phyloP scores from a whole-genome alignment of 1,140 invertebrate genomes.

The Adoxophyes honmai region DNA sequence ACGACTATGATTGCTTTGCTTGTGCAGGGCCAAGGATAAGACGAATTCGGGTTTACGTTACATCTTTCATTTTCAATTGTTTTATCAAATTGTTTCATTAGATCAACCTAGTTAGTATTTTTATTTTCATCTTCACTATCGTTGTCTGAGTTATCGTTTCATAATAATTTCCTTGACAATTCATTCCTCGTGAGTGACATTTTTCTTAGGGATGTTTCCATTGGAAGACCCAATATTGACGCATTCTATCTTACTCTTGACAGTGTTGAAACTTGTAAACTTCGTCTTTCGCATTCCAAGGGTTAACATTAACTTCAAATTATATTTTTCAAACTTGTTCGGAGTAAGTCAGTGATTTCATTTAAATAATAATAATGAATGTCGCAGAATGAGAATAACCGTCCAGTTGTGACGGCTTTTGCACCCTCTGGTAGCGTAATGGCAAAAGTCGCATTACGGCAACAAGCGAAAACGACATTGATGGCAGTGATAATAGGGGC shows the following conservation, averaged over 20 bases:
- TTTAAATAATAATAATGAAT: constrained; percentile 42
- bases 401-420: constrained; percentile 73
- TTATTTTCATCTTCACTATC: neutral
- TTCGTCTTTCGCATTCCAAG: constrained; percentile 9
- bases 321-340: constrained; percentile 31
- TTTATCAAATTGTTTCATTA: constrained; percentile 1
- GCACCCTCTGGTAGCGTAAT: constrained; percentile 61
- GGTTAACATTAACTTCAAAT: constrained; percentile 28
- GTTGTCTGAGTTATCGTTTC: neutral
- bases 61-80: constrained; percentile 6
- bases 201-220: constrained; percentile 16
- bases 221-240: constrained; percentile 25
- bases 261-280: constrained; percentile 15
- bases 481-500: constrained; percentile 31
- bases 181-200: neutral
- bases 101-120: neutral
- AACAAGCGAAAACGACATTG: constrained; percentile 39
- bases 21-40: constrained; percentile 65
- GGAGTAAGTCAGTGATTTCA: constrained; percentile 36
- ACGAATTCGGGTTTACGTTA: constrained; percentile 17
- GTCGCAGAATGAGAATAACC: constrained; percentile 70
- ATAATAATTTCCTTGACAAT: neutral
- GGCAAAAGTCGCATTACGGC: constrained; percentile 49
- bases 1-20: constrained; percentile 71
- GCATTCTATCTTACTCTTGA: constrained; percentile 20